These are phyloP conservation scores for Coenonympha glycerion DNA, from an alignment of 2,888 invertebrate species.

Conservation along the genomic window DNA sequence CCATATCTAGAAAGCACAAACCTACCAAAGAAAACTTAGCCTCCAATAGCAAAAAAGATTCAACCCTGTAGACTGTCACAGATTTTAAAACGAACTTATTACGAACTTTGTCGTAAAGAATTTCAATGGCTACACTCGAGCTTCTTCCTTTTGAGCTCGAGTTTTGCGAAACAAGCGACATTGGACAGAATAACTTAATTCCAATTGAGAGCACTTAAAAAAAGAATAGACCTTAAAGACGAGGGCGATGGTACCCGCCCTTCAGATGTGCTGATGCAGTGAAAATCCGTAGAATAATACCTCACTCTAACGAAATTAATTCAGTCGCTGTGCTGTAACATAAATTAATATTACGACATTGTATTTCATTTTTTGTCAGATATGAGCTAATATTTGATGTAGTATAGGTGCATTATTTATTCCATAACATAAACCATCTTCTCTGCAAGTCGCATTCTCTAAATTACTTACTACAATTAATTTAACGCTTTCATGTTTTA, in stretches of 20 bases:
- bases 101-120: conserved; percentile 27
- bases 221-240: conserved; percentile 52
- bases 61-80: conserved; percentile 15
- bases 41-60: conserved; percentile 3
- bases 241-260: conserved; percentile 8
- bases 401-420: no score
- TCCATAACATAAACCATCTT: no score
- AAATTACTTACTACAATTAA: no score
- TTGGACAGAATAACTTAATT: conserved; percentile 51
- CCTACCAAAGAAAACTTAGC: conserved; percentile 5
- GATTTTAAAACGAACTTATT: conserved; percentile 27
- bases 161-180: conserved; percentile 29
- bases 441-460: no score
- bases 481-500: no score
- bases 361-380: neutral
- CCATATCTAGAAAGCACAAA: no score
- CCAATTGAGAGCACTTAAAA: conserved; percentile 53
- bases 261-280: conserved; percentile 52
- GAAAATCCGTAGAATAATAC: conserved; percentile 67
- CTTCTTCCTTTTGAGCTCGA: conserved; percentile 30
- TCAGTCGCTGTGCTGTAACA: conserved; percentile 62
- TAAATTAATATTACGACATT: conserved; percentile 37
- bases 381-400: no score
- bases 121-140: conserved; percentile 31
- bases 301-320: conserved; percentile 47